Base-by-base conservation (phyloP, 2,113 vertebrate genomes). In the Chelonoidis abingdonii region DNA sequence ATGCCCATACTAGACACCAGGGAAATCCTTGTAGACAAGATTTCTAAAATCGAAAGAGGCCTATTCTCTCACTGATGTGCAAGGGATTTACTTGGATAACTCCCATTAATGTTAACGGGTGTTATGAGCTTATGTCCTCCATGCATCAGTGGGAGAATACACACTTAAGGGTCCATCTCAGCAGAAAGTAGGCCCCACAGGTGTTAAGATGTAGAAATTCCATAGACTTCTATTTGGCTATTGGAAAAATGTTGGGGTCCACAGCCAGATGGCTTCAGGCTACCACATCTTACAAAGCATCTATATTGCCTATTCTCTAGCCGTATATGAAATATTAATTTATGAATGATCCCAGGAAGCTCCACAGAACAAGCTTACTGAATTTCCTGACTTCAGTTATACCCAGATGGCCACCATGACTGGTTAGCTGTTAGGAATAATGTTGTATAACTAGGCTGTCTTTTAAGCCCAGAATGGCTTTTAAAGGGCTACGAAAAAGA, bases 1-100 rank as follows among this genome's bases (percentile, higher is more conserved):
- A 98, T 97, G 97, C 98, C 98, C 94, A 92, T 96, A 98, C 92
- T 97, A 98, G 98, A 96, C 98, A 97, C 98, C 96, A 92, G 98
- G 97, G 98, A 98, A 98, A 98, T 98, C 97, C 97, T 98, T 69
- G 96, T 91, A 96, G 94, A 93, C 97, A 97, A 97, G 95, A 97
- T 94, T 98, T 97, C 97, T 98, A 95, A 97, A 98, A 98, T 98
- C 96, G 96, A 96, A 98, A 96, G 93, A 87, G 87, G 69, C 85
- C 96, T 95, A 89, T 98, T 97, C 91, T 97, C 80, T 97, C 91
- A 95, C 94, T 95, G 96, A 96, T 90, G 84, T 88, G 76, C 35
- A 95, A 91, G 95, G 94, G 96, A 97, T 98, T 98, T 96, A 94
- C 94, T 16, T 53, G 75, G 57, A 94, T 95, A 95, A 92, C 88